These are phyloP conservation scores for Anarsia innoxiella DNA, from an alignment of 2,888 invertebrate genomes.

Conservation along the genomic window DNA sequence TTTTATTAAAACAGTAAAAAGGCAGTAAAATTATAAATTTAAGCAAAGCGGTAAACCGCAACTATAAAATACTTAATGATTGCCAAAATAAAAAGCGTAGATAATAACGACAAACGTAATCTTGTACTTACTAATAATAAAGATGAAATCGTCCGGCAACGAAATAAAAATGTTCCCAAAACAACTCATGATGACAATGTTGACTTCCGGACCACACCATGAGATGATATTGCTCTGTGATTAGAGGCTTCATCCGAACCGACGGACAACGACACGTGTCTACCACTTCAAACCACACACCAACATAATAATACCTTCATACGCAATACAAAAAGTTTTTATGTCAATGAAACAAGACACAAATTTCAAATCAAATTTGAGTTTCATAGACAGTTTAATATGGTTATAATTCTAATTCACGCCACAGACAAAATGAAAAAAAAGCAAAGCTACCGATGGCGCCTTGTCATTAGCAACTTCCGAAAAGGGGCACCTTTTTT, in stretches of 20 bases:
- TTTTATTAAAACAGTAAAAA: no score
- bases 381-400: slow-evolving; percentile 20
- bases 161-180: slow-evolving; percentile 48
- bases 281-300: slow-evolving; percentile 34
- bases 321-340: slow-evolving; percentile 12
- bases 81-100: neutral
- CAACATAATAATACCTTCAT: slow-evolving; percentile 20
- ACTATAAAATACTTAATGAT: neutral
- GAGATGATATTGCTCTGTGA: slow-evolving; percentile 36
- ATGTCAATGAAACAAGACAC: no score
- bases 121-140: slow-evolving; percentile 33
- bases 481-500: slow-evolving; percentile 60
- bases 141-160: slow-evolving; percentile 37
- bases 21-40: no score
- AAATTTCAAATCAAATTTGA: no score
- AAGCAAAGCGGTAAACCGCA: no score
- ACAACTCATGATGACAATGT: slow-evolving; percentile 48
- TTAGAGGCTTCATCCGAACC: slow-evolving; percentile 44
- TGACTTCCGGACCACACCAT: slow-evolving; percentile 67
- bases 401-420: slow-evolving; percentile 39
- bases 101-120: slow-evolving; percentile 20
- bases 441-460: slow-evolving; percentile 59
- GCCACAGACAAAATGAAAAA: slow-evolving; percentile 42
- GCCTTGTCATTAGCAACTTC: slow-evolving; percentile 71
- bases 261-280: slow-evolving; percentile 44